Conservation (phyloP, 2,113 vertebrate genomes). For the Rhabdomys dilectus region DNA sequence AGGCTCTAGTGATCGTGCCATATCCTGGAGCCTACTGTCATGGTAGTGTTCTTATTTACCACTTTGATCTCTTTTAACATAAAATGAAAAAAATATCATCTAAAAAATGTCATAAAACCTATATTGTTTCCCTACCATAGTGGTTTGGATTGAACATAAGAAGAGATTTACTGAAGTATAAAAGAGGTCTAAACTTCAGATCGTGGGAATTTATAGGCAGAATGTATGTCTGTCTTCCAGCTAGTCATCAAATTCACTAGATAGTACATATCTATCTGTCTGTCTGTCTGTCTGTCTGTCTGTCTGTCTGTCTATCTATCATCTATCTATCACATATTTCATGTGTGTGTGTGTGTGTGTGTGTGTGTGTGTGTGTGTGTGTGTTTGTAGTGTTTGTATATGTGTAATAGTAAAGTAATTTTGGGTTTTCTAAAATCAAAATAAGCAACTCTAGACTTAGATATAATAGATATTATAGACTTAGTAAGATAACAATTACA, state of each 20-base stretch:
- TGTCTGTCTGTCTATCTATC: neutral
- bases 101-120: conserved; percentile 33
- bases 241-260: neutral
- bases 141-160: conserved; percentile 40
- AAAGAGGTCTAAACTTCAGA: conserved; percentile 56
- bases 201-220: neutral
- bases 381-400: no score
- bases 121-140: conserved; percentile 1
- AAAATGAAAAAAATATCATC: conserved; percentile 2
- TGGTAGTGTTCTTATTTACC: neutral
- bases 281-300: neutral
- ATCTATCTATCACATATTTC: no score
- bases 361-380: no score
- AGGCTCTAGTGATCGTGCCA: neutral
- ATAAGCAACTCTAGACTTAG: neutral
- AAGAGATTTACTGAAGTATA: conserved; percentile 48
- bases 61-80: conserved; percentile 27
- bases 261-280: neutral
- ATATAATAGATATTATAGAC: no score
- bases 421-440: neutral
- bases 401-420: neutral
- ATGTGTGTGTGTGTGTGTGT: no score
- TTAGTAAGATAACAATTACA: neutral
- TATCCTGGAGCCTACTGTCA: neutral
- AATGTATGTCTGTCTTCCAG: neutral